phyloP scores from a whole-genome alignment of 2,113 vertebrate species.

The Corythoichthys haematopterus region DNA sequence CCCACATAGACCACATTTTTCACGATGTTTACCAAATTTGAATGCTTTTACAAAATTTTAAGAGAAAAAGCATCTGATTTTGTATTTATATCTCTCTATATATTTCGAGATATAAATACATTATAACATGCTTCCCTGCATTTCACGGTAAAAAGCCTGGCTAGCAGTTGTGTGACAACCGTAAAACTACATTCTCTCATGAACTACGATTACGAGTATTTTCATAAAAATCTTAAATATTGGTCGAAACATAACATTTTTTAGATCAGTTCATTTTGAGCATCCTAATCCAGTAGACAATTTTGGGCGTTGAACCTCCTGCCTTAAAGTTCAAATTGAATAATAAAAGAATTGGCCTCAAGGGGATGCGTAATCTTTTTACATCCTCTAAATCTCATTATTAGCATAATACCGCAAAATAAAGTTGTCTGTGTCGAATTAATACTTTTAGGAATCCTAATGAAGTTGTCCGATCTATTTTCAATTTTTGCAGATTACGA shows the following conservation, averaged over 20 bases:
- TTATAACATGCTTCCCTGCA: not conserved
- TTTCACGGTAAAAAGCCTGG: not conserved
- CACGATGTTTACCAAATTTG: not conserved
- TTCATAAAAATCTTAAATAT: not conserved
- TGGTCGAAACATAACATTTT: not conserved
- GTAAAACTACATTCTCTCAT: not conserved
- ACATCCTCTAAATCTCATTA: slow-evolving; percentile 73
- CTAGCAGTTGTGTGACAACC: not conserved
- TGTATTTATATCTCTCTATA: not conserved
- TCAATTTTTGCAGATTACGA: slow-evolving; percentile 74
- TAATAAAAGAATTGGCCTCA: slow-evolving; percentile 65
- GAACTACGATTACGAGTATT: not conserved
- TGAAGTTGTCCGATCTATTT: slow-evolving; percentile 69
- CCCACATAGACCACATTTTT: not conserved
- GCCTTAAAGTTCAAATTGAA: slow-evolving; percentile 3
- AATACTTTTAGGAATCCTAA: slow-evolving; percentile 68
- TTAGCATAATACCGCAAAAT: slow-evolving; percentile 70
- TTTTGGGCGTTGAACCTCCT: slow-evolving; percentile 6
- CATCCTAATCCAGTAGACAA: not conserved
- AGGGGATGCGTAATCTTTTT: slow-evolving; percentile 68
- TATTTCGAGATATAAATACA: not conserved
- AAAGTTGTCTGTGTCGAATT: slow-evolving; percentile 75
- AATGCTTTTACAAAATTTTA: not conserved
- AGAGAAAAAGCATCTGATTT: not conserved
- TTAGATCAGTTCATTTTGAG: not conserved